These are phyloP conservation scores for Labroides dimidiatus DNA, from an alignment of 2,797 vertebrate species.

Conservation along the genomic window DNA sequence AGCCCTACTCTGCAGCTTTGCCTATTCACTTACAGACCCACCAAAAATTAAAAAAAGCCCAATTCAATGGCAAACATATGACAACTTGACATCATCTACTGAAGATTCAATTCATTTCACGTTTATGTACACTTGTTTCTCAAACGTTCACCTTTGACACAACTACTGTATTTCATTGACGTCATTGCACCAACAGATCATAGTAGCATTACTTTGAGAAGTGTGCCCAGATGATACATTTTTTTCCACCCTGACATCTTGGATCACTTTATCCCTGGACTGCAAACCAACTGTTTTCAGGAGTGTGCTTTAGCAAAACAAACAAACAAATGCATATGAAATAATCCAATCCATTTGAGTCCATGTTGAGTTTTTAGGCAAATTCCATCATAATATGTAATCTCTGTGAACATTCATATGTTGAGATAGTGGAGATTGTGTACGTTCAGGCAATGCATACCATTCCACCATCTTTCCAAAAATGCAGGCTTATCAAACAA, in stretches of 20 bases:
- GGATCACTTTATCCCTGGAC: slow-evolving; percentile 18
- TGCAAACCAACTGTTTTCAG: slow-evolving; percentile 19
- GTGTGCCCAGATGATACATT: slow-evolving; percentile 11
- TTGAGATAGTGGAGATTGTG: slow-evolving; percentile 69
- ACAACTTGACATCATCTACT: slow-evolving; percentile 68
- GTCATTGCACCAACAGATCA: slow-evolving; percentile 30
- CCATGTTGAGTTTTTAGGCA: slow-evolving; percentile 35
- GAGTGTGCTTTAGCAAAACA: slow-evolving; percentile 34
- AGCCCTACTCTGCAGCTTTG: slow-evolving; percentile 33
- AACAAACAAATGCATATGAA: slow-evolving; percentile 19
- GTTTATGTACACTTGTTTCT: slow-evolving; percentile 63
- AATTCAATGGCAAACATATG: slow-evolving; percentile 51
- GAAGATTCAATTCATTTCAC: slow-evolving; percentile 51
- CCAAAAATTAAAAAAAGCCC: slow-evolving; percentile 13
- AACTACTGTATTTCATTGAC: slow-evolving; percentile 43
- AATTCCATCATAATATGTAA: slow-evolving; percentile 36
- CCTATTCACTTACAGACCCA: slow-evolving; percentile 35
- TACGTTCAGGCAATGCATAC: slow-evolving; percentile 67
- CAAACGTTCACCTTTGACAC: slow-evolving; percentile 42
- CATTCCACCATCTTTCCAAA: slow-evolving; percentile 65
- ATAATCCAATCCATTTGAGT: slow-evolving; percentile 50
- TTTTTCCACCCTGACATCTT: slow-evolving; percentile 34
- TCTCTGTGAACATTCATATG: slow-evolving; percentile 76
- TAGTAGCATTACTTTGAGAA: background rate
- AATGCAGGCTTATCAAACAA: slow-evolving; percentile 30